These are phyloP conservation scores for Mya arenaria DNA, from an alignment of 1,140 invertebrate species.

Conservation along the genomic window DNA sequence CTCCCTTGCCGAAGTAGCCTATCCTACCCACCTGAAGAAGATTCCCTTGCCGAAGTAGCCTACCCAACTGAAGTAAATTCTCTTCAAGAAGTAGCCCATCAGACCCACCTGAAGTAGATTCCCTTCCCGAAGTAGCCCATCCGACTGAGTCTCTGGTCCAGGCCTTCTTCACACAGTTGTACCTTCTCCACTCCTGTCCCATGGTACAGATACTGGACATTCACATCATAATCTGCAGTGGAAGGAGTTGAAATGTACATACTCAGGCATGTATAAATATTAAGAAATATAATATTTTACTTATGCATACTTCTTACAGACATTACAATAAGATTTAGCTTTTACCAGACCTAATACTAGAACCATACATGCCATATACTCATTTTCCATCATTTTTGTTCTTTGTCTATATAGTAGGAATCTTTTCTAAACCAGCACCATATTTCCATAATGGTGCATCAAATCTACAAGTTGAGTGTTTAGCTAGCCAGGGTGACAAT, in stretches of 20 bases:
- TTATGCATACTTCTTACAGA: background rate
- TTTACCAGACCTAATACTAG: background rate
- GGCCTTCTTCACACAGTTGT: conserved; percentile 71
- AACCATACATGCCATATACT: background rate
- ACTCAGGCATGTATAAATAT: background rate
- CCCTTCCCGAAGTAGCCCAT: conserved; percentile 75
- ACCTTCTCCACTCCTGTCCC: conserved; percentile 68
- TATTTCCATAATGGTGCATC: too few species aligned
- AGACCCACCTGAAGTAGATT: conserved; percentile 75
- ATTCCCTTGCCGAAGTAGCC: conserved; percentile 76
- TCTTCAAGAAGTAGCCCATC: background rate
- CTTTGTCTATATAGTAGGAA: background rate
- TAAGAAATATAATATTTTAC: background rate
- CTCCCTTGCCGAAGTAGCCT: conserved; percentile 75
- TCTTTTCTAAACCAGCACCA: background rate
- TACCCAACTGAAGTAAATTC: conserved; percentile 68
- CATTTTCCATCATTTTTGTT: background rate
- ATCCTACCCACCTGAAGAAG: conserved; percentile 76
- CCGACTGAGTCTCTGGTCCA: conserved; percentile 71
- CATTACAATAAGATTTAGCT: background rate
- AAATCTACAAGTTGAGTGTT: background rate
- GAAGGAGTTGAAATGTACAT: background rate
- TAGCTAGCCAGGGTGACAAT: background rate
- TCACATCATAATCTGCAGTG: conserved; percentile 65
- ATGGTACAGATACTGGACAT: conserved; percentile 72